Conservation (phyloP, 1,140 invertebrate genomes). For the Drosophila sucinea region DNA sequence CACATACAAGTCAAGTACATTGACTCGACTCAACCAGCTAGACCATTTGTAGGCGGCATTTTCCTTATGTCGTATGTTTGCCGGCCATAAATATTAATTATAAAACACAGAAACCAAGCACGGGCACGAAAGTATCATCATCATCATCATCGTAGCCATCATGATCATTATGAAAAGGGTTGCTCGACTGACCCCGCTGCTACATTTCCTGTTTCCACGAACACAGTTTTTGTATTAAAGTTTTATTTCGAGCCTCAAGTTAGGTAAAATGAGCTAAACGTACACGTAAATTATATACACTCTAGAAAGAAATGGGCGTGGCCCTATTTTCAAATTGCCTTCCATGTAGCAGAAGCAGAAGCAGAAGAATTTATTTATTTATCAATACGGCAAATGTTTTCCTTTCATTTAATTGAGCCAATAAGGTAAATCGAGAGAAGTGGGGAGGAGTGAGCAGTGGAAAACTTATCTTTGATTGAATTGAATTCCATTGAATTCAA, state of each 20-base stretch:
- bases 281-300: neutral
- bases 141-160: conserved; percentile 42
- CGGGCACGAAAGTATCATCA: conserved; percentile 63
- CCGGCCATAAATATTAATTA: conserved; percentile 74
- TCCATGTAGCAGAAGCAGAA: neutral
- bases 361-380: conserved; percentile 23
- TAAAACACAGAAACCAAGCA: conserved; percentile 49
- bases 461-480: neutral
- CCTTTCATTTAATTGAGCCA: conserved; percentile 10
- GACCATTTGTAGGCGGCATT: conserved; percentile 27
- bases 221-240: conserved; percentile 44
- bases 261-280: conserved; percentile 19
- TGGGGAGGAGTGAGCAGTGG: neutral
- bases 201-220: conserved; percentile 52
- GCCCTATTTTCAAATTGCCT: conserved; percentile 50
- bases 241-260: conserved; percentile 35
- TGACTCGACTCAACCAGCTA: conserved; percentile 45
- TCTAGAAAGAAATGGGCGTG: conserved; percentile 6
- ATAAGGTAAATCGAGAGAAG: neutral
- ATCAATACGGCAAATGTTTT: conserved; percentile 13
- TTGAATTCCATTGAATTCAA: neutral
- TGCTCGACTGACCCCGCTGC: conserved; percentile 28
- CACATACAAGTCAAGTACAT: conserved; percentile 48
- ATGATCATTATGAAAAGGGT: conserved; percentile 47
- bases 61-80: conserved; percentile 36